Base-by-base conservation (phyloP, 2,797 vertebrate species). In the Taeniopygia guttata region DNA sequence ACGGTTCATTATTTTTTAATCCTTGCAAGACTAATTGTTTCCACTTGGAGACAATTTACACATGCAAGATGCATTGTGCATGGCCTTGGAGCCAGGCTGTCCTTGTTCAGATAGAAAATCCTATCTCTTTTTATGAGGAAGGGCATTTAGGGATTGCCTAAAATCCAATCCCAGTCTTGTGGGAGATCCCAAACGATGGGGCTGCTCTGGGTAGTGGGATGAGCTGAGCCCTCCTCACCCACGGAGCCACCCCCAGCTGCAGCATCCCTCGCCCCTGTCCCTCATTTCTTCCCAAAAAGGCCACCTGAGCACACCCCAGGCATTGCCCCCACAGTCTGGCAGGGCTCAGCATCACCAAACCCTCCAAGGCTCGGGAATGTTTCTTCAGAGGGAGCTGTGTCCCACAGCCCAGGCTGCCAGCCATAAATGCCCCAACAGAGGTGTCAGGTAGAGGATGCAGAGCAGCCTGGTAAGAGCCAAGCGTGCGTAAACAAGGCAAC, bases 301-400 rank as follows among this genome's bases (percentile, higher is more conserved):
- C 15, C 46, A 67, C 29, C 36, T 69, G 70, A 80, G 62, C 4
- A 2, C 55, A 42, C 3, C 21, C 23, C 2, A 7, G 42, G 23
- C 46, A 63, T 2, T 59, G 18, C 22, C 23, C 45, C 13, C 60
- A 48, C 32, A 15, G 38, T 23, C n/a, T 68, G 26, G 7, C 23
- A 11, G n/a, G 64, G 67, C 46, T 78, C 64, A 48, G 46, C 60
- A 72, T 10, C 84, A 63, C 64, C 54, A 89, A 80, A 40, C 10
- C 26, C 54, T 20, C 11, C 8, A 55, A 87, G 23, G 5, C 26
- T 84, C 68, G 19, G 30, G 27, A 58, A 46, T 3, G 3, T 20
- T 66, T 38, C 11, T 26, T 17, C 23, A 22, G 60, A 49, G 17
- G 22, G 32, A 59, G 16, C 5, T 0, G 0, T 1, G 1, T 40